Evolutionary conservation across 1,140 invertebrate species (phyloP).

Genomic region (silkworm (Bombyx mori)): DNA sequence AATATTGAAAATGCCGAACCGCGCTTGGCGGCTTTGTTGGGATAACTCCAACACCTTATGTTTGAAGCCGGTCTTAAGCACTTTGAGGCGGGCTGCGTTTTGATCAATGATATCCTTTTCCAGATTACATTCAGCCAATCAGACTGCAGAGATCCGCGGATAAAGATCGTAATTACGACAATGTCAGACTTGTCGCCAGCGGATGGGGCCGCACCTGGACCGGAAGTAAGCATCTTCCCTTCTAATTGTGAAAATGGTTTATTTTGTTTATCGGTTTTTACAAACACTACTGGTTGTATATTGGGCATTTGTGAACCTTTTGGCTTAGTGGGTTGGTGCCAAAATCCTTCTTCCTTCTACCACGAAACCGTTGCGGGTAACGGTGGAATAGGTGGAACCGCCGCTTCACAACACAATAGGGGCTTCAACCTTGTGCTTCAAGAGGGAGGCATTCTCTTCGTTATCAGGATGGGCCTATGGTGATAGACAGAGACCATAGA

Average conservation of each 20-base stretch:
- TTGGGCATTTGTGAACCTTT: neutral
- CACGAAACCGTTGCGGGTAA: too few species aligned
- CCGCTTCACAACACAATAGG: too few species aligned
- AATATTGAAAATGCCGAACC: neutral
- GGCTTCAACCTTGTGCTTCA: too few species aligned
- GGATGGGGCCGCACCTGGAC: slow-evolving; percentile 53
- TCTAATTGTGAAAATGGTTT: neutral
- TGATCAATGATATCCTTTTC: neutral
- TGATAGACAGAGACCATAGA: too few species aligned
- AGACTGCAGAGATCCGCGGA: slow-evolving; percentile 30
- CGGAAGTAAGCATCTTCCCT: slow-evolving; percentile 17
- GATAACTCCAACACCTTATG: neutral
- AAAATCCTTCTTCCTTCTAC: too few species aligned
- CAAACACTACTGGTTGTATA: neutral
- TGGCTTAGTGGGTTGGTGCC: neutral
- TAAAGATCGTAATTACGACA: slow-evolving; percentile 31
- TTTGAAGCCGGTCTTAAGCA: neutral
- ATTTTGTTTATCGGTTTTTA: neutral
- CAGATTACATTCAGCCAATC: slow-evolving; percentile 40
- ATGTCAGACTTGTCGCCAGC: slow-evolving; percentile 25
- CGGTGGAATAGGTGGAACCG: too few species aligned
- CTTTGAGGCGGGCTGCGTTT: neutral
- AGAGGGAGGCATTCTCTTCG: too few species aligned
- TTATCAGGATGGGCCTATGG: too few species aligned
- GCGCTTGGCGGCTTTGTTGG: neutral